Evolutionary conservation across 1,140 invertebrate genomes (phyloP).

Genomic region (Sycophaga agraensis): DNA sequence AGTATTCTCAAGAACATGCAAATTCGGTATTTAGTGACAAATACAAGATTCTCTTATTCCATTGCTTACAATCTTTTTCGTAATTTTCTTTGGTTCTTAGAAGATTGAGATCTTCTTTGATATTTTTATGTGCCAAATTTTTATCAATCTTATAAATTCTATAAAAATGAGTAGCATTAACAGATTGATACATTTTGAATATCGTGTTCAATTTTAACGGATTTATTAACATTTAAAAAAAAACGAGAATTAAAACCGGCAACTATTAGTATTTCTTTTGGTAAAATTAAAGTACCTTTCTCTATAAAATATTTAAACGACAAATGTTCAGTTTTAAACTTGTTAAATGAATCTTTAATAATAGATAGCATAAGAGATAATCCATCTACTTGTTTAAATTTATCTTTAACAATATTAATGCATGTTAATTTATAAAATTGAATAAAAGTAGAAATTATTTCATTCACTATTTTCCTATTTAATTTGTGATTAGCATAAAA

Average conservation of each 20-base stretch:
- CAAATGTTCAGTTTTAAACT: too few relatives aligned
- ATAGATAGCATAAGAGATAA: too few relatives aligned
- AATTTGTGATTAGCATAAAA: too few relatives aligned
- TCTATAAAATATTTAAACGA: too few relatives aligned
- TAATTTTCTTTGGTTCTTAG: not conserved
- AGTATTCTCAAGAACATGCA: not conserved
- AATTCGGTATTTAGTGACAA: not conserved
- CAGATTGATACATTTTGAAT: slow-evolving; percentile 31
- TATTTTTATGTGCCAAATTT: not conserved
- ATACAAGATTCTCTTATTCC: not conserved
- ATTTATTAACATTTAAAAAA: slow-evolving; percentile 12
- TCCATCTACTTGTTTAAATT: too few relatives aligned
- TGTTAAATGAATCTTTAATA: too few relatives aligned
- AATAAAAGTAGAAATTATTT: slow-evolving; percentile 21
- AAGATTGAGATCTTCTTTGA: not conserved
- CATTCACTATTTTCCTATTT: slow-evolving; percentile 10
- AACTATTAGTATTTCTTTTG: slow-evolving; percentile 12
- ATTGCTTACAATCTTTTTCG: not conserved
- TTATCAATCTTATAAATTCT: not conserved
- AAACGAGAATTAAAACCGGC: slow-evolving; percentile 9
- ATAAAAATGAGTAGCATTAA: not conserved
- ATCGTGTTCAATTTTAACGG: slow-evolving; percentile 22
- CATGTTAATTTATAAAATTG: slow-evolving; percentile 24
- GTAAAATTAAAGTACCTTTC: too few relatives aligned
- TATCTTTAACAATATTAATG: slow-evolving; percentile 11